Evolutionary conservation across 2,888 invertebrate genomes (phyloP), one percentile per base, ranked within the genome.

Genomic region (Dynastes maya): DNA sequence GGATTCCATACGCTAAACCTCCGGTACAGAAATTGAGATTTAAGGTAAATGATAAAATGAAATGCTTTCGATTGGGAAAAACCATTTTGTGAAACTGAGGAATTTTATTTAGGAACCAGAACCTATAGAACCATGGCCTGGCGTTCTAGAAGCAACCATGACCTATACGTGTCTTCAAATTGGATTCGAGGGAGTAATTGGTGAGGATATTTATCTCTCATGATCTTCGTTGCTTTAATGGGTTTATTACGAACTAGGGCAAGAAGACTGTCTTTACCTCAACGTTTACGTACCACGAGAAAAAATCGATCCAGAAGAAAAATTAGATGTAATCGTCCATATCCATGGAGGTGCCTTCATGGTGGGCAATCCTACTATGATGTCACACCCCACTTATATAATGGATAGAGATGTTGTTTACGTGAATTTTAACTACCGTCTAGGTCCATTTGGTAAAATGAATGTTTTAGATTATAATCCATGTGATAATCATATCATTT

Each of bases 321-420:
- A 77, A 61, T 58, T 92, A 58, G 93, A 93, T 0, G 93, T 93
- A 0, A 79, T 93, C 58, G 90, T 92, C 0, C 91, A 88, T 84
- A 91, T 93, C 77, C 93, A 93, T 81, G 93, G 93, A 9, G 89
- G 93, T 0, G 92, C 91, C 22, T 93, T 91, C 85, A 92, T 93
- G 90, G 91, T 90, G 79, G 93, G 94, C 0, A 87, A 89, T 0
- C 89, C 90, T 0, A 85, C 87, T 4, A 27, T 3, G 2, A 2
- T 68, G 49, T 90, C 75, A 0, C 51, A 64, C 1, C 75, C 75
- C 2, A 8, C n/a, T n/a, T 49, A 75, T 64, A 9, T 75, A n/a
- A 75, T 75, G 92, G 91, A 92, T 74, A 86, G 89, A 51, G 91
- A 93, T 80, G 88, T 93, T 2, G 91, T 94, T 1, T 88, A 92